Conservation (phyloP, 2,113 vertebrate species). For the Aix galericulata region DNA sequence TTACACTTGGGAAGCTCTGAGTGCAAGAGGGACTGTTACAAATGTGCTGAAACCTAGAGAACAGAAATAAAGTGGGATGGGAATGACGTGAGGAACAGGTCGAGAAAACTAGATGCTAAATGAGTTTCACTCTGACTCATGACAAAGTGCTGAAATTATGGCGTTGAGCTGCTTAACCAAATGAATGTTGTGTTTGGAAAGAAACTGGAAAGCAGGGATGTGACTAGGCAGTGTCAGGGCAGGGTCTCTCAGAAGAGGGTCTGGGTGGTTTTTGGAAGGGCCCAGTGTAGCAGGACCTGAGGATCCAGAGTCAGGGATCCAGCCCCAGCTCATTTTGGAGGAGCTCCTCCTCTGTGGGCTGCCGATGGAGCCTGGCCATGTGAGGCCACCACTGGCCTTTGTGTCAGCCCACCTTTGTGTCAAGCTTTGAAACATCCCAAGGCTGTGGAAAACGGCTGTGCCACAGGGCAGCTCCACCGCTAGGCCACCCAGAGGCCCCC, state of each 20-base stretch:
- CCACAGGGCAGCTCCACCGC: not conserved
- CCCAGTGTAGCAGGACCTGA: not conserved
- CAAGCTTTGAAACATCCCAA: not conserved
- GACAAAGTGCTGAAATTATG: not conserved
- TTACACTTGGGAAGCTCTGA: not conserved
- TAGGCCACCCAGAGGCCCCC: not conserved
- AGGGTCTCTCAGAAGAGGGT: not conserved
- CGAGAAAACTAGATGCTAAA: not conserved
- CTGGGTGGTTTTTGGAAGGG: not conserved
- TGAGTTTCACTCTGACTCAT: not conserved
- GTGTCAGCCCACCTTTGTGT: not conserved
- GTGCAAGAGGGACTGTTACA: not conserved
- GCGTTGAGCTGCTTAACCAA: not conserved
- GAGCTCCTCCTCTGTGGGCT: not conserved
- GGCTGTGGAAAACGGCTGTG: not conserved
- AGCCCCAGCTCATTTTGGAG: not conserved
- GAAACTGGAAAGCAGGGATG: not conserved
- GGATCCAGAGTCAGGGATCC: not conserved
- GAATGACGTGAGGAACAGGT: not conserved
- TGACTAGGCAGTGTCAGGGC: not conserved
- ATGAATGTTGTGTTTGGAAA: not conserved
- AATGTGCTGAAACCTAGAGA: not conserved
- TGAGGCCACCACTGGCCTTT: not conserved
- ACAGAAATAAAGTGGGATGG: not conserved
- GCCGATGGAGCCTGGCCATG: fast-evolving